Conservation (phyloP, 2,113 vertebrate genomes). For the Ia io region DNA sequence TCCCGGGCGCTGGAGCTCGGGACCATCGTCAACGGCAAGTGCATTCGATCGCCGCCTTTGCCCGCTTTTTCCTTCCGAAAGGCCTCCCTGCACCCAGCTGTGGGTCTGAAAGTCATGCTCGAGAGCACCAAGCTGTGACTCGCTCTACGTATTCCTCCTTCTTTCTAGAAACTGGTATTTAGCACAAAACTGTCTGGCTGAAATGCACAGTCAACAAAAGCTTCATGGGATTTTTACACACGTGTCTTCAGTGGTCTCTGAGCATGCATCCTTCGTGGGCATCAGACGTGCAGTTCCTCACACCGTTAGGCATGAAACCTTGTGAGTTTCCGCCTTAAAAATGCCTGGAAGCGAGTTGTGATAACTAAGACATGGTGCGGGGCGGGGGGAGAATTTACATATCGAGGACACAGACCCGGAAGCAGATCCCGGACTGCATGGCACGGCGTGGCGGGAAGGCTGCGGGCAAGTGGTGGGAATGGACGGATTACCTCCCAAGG, state of each 20-base stretch:
- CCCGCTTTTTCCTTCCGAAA: not conserved
- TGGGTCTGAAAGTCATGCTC: not conserved
- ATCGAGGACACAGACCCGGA: not conserved
- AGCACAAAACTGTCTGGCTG: not conserved
- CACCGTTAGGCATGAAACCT: not conserved
- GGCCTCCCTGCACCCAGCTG: not conserved
- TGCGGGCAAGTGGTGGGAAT: not conserved
- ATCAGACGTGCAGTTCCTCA: not conserved
- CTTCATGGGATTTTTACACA: not conserved
- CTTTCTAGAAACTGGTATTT: not conserved
- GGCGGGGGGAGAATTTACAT: not conserved
- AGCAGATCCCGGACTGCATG: not conserved
- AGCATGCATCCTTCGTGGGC: not conserved
- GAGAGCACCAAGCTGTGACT: not conserved
- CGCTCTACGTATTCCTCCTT: not conserved
- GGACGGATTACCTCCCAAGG: fast-evolving
- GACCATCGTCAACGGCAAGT: too few species aligned
- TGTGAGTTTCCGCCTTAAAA: not conserved
- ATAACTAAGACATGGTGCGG: not conserved
- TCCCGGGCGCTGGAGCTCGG: not conserved
- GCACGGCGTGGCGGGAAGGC: not conserved
- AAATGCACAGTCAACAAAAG: not conserved
- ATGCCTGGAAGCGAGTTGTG: not conserved
- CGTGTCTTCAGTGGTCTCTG: not conserved
- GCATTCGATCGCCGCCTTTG: not conserved